Percentiles rank a stretch among this genome's conserved stretches.
phyloP scores from a whole-genome alignment of 2,888 invertebrate species.

The Diplolepis rosae region DNA sequence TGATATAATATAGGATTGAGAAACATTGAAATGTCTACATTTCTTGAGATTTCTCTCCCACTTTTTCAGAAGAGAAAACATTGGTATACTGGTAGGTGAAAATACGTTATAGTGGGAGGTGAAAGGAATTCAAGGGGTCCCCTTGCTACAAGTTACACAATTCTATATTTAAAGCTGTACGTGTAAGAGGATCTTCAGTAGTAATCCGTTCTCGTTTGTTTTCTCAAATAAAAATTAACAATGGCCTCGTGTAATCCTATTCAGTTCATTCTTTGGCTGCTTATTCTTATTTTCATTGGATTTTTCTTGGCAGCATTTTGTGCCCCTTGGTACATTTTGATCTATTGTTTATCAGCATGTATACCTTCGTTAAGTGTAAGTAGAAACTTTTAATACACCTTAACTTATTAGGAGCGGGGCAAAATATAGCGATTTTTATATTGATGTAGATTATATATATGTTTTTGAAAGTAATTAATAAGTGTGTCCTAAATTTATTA shows the following conservation, averaged over 20 bases:
- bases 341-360: slow-evolving; percentile 8
- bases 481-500: no score
- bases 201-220: background rate
- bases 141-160: background rate
- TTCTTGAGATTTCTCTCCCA: slow-evolving; percentile 4
- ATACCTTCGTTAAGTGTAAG: slow-evolving; percentile 15
- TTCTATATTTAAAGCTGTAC: slow-evolving; percentile 12
- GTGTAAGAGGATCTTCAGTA: background rate
- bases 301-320: slow-evolving; percentile 8
- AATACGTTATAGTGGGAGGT: slow-evolving; percentile 16
- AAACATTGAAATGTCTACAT: no score
- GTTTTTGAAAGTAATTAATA: no score
- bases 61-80: slow-evolving; percentile 15
- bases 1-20: no score
- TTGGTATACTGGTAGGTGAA: slow-evolving; percentile 24
- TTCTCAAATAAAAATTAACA: background rate
- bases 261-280: slow-evolving; percentile 14
- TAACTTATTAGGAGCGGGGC: slow-evolving; percentile 7
- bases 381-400: background rate
- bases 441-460: no score
- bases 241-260: slow-evolving; percentile 25
- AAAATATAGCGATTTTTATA: no score
- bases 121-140: slow-evolving; percentile 1
- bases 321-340: slow-evolving; percentile 12
- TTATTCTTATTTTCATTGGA: slow-evolving; percentile 16